Evolutionary conservation across 2,888 invertebrate genomes (phyloP).

Genomic region (Eupithecia subumbrata): DNA sequence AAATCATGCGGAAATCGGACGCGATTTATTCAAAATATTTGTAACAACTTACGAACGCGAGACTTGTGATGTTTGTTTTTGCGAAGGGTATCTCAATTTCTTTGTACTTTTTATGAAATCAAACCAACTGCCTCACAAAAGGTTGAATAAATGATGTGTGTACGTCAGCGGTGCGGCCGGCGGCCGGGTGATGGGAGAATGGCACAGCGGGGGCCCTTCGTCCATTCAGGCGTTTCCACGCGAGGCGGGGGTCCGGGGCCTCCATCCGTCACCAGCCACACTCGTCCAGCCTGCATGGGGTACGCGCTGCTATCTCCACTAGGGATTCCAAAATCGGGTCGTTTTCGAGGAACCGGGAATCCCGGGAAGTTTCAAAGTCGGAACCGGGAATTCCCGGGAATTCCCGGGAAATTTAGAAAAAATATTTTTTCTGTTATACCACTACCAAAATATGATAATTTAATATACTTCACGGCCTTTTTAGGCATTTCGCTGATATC

Average conservation of each 20-base stretch:
- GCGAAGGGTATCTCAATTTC: conserved; percentile 50
- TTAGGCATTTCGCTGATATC: too few species aligned
- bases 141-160: conserved; percentile 69
- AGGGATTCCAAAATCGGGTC: too few species aligned
- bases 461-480: too few species aligned
- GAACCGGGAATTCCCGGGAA: too few species aligned
- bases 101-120: conserved; percentile 54
- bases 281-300: neutral
- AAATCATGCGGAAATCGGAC: conserved; percentile 64
- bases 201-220: conserved; percentile 70
- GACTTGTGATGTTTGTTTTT: conserved; percentile 45
- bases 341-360: too few species aligned
- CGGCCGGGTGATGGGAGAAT: conserved; percentile 60
- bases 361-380: too few species aligned
- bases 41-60: conserved; percentile 50
- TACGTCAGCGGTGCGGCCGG: conserved; percentile 58
- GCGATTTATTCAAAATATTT: conserved; percentile 70
- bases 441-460: too few species aligned
- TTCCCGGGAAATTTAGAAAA: too few species aligned
- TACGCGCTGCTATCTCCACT: neutral
- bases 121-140: conserved; percentile 66
- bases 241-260: conserved; percentile 67
- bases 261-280: conserved; percentile 42
- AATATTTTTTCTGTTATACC: too few species aligned
- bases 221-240: conserved; percentile 62